Conservation (phyloP, 2,888 invertebrate species). For the Oeneis ivallda region DNA sequence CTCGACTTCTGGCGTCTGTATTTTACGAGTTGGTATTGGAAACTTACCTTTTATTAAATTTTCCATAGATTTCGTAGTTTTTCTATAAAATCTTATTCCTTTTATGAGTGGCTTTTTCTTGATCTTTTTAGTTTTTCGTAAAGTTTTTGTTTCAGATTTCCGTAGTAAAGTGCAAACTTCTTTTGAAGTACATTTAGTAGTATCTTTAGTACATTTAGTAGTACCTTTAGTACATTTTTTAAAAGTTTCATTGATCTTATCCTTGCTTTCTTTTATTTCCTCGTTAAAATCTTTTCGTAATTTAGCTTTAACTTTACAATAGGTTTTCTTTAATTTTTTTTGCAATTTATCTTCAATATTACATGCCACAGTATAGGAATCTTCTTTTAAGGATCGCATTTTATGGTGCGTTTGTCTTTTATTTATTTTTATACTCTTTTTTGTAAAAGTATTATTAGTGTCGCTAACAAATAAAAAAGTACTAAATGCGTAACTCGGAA, state of each 20-base stretch:
- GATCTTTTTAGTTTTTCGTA: background rate
- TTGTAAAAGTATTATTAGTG: constrained; percentile 10
- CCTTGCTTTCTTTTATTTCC: constrained; percentile 44
- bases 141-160: constrained; percentile 4
- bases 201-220: no score
- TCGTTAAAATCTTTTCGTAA: constrained; percentile 46
- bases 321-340: constrained; percentile 50
- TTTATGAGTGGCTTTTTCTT: background rate
- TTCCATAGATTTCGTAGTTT: constrained; percentile 1
- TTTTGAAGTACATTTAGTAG: constrained; percentile 6
- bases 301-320: constrained; percentile 53
- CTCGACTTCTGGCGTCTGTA: constrained; percentile 49
- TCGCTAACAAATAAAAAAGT: constrained; percentile 39
- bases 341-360: constrained; percentile 51
- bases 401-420: constrained; percentile 37
- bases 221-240: constrained; percentile 25
- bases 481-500: constrained; percentile 30
- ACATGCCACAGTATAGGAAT: constrained; percentile 47
- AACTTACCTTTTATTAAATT: background rate
- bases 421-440: constrained; percentile 21
- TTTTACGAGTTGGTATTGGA: constrained; percentile 26
- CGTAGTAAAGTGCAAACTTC: constrained; percentile 10
- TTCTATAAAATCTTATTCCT: constrained; percentile 24
- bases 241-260: constrained; percentile 39
- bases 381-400: constrained; percentile 47